phyloP scores from a whole-genome alignment of 2,113 vertebrate genomes.

The Prochilodus magdalenae region DNA sequence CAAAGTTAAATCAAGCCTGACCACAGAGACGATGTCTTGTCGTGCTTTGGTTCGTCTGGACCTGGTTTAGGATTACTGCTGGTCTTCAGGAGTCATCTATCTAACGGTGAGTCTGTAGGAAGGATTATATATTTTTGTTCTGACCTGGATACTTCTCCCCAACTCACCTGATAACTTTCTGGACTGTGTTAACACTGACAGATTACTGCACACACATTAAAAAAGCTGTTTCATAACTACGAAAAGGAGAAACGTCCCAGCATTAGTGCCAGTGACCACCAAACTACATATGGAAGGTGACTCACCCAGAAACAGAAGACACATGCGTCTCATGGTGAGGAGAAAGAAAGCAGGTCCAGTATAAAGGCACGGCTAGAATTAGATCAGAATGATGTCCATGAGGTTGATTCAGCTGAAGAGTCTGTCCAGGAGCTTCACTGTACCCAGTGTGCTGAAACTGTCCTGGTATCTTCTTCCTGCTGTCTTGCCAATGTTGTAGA shows the following conservation, averaged over 20 bases:
- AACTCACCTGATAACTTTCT: no score
- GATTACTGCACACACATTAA: background rate
- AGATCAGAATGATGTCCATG: background rate
- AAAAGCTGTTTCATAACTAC: background rate
- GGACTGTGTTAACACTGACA: background rate
- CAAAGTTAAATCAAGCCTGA: no score
- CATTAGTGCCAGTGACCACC: no score
- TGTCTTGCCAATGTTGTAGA: background rate
- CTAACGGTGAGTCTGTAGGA: no score
- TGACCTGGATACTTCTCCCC: no score
- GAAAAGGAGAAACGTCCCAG: background rate
- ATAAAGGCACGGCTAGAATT: background rate
- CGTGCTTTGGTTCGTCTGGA: no score
- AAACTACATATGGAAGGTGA: constrained; percentile 48
- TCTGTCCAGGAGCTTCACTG: background rate
- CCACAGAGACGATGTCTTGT: no score
- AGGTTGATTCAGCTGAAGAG: background rate
- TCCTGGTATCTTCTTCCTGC: background rate
- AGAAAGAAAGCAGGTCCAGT: constrained; percentile 2
- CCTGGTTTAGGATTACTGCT: no score
- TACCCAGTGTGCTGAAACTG: background rate
- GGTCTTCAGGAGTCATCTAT: no score
- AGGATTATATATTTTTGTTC: no score
- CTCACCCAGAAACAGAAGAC: constrained; percentile 71
- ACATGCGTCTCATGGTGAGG: constrained; percentile 61